These are phyloP conservation scores for Sylvia atricapilla DNA, from an alignment of 2,113 vertebrate genomes.

Conservation along the genomic window DNA sequence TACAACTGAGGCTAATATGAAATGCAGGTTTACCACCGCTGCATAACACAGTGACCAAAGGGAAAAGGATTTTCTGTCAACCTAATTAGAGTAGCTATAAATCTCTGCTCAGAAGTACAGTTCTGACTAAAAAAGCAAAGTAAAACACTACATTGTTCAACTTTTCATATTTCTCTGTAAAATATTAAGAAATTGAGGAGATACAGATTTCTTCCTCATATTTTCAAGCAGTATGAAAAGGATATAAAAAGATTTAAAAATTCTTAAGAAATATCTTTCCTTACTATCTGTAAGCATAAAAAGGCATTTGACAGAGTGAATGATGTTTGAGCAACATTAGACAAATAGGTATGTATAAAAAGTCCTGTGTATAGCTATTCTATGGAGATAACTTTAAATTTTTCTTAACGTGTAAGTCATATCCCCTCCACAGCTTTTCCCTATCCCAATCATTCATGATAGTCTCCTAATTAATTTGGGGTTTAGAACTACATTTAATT, in stretches of 20 bases:
- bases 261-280: background rate
- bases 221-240: background rate
- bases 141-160: background rate
- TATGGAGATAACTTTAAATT: background rate
- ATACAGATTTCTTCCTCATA: background rate
- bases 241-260: background rate
- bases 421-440: rapidly evolving
- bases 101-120: background rate
- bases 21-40: background rate
- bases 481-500: background rate
- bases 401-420: background rate
- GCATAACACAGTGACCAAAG: background rate
- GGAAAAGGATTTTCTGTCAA: background rate
- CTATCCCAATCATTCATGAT: rapidly evolving
- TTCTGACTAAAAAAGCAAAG: background rate
- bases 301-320: background rate
- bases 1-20: background rate
- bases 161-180: background rate
- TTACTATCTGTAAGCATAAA: background rate
- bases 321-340: background rate
- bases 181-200: background rate
- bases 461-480: background rate
- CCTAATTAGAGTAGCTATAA: background rate
- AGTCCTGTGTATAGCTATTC: background rate
- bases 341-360: background rate